phyloP scores from a whole-genome alignment of 30 jellyfish, hydroid and myxozoan genomes.

The Aurelia sp. region DNA sequence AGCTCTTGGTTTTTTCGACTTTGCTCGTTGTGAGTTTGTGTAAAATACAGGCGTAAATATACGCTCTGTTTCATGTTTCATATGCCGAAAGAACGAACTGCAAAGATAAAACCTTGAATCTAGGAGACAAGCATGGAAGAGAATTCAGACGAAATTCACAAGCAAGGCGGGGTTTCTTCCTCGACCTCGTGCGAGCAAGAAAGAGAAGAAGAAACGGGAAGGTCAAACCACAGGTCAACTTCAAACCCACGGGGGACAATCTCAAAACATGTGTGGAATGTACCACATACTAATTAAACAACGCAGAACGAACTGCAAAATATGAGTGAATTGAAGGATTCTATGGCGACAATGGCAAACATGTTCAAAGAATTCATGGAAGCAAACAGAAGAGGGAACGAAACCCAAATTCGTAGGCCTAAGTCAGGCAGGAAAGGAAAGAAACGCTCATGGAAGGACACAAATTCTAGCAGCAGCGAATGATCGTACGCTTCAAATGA shows the following conservation, averaged over 20 bases:
- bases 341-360: neutral
- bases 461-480: conserved; percentile 25
- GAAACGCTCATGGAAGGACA: conserved; percentile 21
- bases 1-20: conserved; percentile 15
- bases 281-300: neutral
- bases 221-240: neutral
- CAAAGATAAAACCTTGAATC: neutral
- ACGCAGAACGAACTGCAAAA: too few relatives aligned
- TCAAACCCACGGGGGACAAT: neutral
- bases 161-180: neutral
- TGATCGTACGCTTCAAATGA: neutral
- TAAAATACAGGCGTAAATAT: neutral
- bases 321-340: neutral
- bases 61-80: neutral
- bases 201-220: too few relatives aligned
- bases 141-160: neutral
- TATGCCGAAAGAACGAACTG: neutral
- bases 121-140: neutral
- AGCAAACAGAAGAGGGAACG: too few relatives aligned
- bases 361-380: too few relatives aligned
- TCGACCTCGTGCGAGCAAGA: conserved; percentile 2
- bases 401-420: too few relatives aligned
- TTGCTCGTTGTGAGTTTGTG: conserved; percentile 17
- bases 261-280: neutral
- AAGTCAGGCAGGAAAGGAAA: neutral